Base-by-base conservation (phyloP, 2,888 invertebrate species). In the Agrochola litura region DNA sequence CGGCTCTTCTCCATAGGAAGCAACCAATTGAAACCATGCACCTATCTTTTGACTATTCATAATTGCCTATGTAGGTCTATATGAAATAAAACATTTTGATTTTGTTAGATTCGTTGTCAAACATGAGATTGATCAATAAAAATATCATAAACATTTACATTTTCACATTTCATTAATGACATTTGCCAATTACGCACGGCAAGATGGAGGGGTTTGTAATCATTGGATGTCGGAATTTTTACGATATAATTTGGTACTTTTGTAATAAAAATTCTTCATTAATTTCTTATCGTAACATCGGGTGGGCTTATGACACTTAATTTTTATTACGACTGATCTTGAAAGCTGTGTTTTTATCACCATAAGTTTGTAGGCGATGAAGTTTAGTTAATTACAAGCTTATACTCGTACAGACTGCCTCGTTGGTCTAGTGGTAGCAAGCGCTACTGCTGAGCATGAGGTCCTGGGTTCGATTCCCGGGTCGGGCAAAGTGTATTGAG, bases 181-280 rank as follows among this genome's bases (percentile, higher is more conserved):
- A 73, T 69, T 81, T 58, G n/a, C 58, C 64, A 73, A 81, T 81
- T 73, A 81, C 22, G 22, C 12, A n/a, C n/a, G 9, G 9, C 25
- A 37, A 67, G 46, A 79, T 41, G 60, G 66, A 60, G 61, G 67
- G 73, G 0, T 30, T 25, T 16, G 22, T 25, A 52, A 68, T 79
- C 19, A 73, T 64, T 58, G 37, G 43, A 64, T 64, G 14, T 58
- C 10, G 25, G 52, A 73, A 73, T 73, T 73, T 80, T 79, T 58
- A 79, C 52, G 67, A 79, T n/a, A 68, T 64, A 58, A 79, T 52
- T 80, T 73, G 61, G 25, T 37, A 69, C 77, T 77, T 52, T 56
- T 19, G 49, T 49, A 43, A 70, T 77, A 77, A 79, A 77, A 78
- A 64, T 0, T 49, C n/a, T 14, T 79, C 46, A 69, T 77, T 79